Evolutionary conservation across 2,797 vertebrate genomes (phyloP), one percentile per base, ranked within the genome.

Genomic region (Smutsia gigantea): DNA sequence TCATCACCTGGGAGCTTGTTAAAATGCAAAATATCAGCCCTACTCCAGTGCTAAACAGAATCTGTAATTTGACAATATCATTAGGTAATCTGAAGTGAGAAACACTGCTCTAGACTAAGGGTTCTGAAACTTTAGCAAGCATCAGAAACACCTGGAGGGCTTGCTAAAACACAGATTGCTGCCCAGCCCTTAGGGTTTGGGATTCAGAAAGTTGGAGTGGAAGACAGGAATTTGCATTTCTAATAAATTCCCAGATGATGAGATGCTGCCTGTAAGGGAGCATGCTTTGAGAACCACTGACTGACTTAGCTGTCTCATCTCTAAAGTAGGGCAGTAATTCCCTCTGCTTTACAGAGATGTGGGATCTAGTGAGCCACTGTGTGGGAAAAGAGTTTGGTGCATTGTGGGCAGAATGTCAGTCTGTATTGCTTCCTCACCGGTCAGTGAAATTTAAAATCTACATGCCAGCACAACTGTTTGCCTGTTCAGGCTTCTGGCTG

Each of bases 191-290:
- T 37, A 74, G 61, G 25, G 66, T 69, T 87, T 96, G 82, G 91
- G 71, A 74, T 89, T 89, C 57, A 59, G 61, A 83, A 87, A 77
- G 51, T 71, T 87, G 75, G 55, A 66, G 4, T 71, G 12, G 46
- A 84, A 77, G 71, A 59, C 78, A 95, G 71, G 42, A 63, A 93
- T 90, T 49, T 94, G 23, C 29, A 15, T 93, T 93, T 93, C 51
- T 90, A 61, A 51, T 49, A 87, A 81, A 66, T 89, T 93, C 74
- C 42, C 27, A 55, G 57, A 78, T 74, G 53, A 25, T 82, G 34
- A 71, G 57, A 29, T 88, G 37, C 90, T 90, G 51, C 75, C 34
- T 83, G 8, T 81, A n/a, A 86, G 84, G 34, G 46, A 68, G 37
- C n/a, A 11, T 68, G 78, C 59, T 90, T 74, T 96, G 68, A 63